These are phyloP conservation scores for Microtus richardsoni DNA, from an alignment of 2,113 vertebrate genomes.

Conservation along the genomic window DNA sequence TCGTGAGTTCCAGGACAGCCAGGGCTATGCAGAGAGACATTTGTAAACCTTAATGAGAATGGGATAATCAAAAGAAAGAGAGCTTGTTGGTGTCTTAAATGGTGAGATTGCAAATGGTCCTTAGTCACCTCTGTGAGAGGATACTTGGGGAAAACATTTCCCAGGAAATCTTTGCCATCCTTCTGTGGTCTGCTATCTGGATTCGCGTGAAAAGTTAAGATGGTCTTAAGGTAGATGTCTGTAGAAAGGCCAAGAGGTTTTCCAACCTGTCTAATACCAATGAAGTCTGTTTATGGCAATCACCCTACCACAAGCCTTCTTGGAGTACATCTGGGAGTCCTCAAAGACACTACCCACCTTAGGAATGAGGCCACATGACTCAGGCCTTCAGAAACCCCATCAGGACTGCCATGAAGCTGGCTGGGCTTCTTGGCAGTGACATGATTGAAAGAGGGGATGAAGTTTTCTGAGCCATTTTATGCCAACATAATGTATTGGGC, in stretches of 20 bases:
- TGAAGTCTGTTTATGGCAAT: constrained; percentile 42
- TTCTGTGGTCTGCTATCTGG: neutral
- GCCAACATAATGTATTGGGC: neutral
- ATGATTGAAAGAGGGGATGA: neutral
- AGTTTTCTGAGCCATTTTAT: neutral
- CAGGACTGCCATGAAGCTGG: neutral
- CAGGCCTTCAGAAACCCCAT: neutral
- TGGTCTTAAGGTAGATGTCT: neutral
- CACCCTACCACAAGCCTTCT: neutral
- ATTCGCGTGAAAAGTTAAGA: neutral
- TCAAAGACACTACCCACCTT: neutral
- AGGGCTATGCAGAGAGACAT: neutral
- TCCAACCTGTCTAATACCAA: constrained; percentile 41
- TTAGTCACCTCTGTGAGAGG: constrained; percentile 10
- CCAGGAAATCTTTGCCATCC: constrained; percentile 34
- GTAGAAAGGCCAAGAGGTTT: constrained; percentile 38
- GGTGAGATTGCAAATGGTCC: neutral
- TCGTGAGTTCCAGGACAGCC: neutral
- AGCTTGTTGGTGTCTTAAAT: neutral
- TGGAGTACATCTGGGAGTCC: constrained; percentile 39
- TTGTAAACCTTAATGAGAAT: neutral
- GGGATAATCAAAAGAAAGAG: neutral
- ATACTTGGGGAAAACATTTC: neutral
- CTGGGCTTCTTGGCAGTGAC: constrained; percentile 30
- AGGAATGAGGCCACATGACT: constrained; percentile 22